phyloP scores from a whole-genome alignment of 2,888 invertebrate genomes.

The Mylabris sibirica region DNA sequence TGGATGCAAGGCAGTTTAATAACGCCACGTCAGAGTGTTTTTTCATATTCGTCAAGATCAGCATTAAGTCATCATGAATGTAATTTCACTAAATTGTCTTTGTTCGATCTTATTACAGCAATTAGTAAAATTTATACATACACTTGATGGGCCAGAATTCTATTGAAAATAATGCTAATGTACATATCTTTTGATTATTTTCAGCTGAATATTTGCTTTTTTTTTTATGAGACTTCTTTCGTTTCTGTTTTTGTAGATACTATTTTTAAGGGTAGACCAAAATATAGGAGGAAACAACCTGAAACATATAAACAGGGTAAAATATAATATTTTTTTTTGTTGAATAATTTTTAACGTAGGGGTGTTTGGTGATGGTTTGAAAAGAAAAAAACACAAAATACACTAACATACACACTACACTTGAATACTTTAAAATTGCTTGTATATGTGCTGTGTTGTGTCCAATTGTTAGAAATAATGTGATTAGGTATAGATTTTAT shows the following conservation, averaged over 20 bases:
- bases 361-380: constrained; percentile 29
- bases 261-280: constrained; percentile 64
- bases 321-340: constrained; percentile 34
- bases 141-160: neutral
- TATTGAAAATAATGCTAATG: neutral
- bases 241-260: constrained; percentile 61
- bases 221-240: neutral
- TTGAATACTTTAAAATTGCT: neutral
- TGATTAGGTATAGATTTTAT: neutral
- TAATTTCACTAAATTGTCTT: constrained; percentile 64
- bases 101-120: neutral
- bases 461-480: neutral
- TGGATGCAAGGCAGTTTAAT: constrained; percentile 64
- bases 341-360: constrained; percentile 13
- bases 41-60: constrained; percentile 79
- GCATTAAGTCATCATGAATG: constrained; percentile 89
- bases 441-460: neutral
- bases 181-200: constrained; percentile 5
- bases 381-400: too few relatives aligned
- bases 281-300: constrained; percentile 62
- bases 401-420: neutral
- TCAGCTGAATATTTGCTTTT: constrained; percentile 19
- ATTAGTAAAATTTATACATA: constrained; percentile 2
- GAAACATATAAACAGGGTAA: constrained; percentile 67
- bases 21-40: constrained; percentile 76